phyloP scores from a whole-genome alignment of 2,797 vertebrate genomes.

The Karalla daura region DNA sequence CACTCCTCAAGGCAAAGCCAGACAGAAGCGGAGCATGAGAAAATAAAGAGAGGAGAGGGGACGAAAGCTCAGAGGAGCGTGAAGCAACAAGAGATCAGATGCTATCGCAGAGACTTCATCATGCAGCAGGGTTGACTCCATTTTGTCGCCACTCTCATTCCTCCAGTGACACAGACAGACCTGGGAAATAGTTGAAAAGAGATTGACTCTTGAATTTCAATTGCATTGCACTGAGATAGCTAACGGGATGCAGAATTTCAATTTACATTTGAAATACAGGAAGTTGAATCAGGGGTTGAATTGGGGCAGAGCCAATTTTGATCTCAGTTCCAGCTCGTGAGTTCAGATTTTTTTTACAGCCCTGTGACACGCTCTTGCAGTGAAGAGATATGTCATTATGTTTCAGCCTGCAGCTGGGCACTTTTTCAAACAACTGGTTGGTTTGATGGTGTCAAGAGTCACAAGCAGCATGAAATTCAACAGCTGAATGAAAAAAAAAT shows the following conservation, averaged over 20 bases:
- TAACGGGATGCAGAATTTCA: no score
- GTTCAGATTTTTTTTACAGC: no score
- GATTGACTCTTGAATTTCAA: no score
- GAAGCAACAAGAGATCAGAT: constrained; percentile 1
- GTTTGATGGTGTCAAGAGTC: background rate
- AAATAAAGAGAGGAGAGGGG: background rate
- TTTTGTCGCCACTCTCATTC: constrained; percentile 1
- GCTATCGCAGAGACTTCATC: constrained; percentile 5
- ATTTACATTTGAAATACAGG: no score
- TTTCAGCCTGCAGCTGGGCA: background rate
- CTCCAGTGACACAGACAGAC: background rate
- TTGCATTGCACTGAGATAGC: no score
- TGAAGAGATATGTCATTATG: background rate
- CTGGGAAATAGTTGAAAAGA: no score
- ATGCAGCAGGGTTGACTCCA: constrained; percentile 11
- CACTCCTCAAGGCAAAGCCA: background rate
- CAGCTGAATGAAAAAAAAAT: background rate
- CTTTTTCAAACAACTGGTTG: background rate
- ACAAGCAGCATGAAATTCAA: background rate
- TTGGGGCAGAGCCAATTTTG: no score
- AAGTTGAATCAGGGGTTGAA: no score
- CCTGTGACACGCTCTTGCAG: background rate
- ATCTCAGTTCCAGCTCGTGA: no score
- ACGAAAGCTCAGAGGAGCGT: background rate
- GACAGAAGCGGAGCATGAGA: constrained; percentile 2